Conservation (phyloP, 2,888 invertebrate genomes). For the Ormyrus labotus region DNA sequence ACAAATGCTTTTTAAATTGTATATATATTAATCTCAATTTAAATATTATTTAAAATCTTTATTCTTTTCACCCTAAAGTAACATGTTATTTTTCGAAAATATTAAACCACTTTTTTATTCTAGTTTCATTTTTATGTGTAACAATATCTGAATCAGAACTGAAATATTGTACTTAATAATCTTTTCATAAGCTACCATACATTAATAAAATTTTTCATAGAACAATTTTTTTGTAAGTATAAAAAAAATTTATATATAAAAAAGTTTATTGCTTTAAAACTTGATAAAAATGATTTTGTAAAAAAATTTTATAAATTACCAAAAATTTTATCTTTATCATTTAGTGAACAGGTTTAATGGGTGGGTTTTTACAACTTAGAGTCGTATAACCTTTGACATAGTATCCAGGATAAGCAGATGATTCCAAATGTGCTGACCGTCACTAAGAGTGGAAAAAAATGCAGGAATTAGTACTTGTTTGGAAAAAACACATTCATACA, state of each 20-base stretch:
- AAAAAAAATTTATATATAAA: background rate
- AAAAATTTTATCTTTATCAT: conserved; percentile 56
- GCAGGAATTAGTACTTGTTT: conserved; percentile 74
- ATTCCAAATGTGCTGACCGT: conserved; percentile 74
- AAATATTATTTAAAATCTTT: too few relatives aligned
- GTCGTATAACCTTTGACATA: conserved; percentile 74
- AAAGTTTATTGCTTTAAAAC: background rate
- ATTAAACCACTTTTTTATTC: too few relatives aligned
- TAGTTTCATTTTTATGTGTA: too few relatives aligned
- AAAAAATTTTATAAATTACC: conserved; percentile 1
- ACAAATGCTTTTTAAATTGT: too few relatives aligned
- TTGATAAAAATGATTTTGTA: background rate
- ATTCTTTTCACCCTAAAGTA: too few relatives aligned
- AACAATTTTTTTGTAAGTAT: too few relatives aligned
- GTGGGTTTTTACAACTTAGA: conserved; percentile 65
- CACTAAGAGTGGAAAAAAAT: conserved; percentile 75
- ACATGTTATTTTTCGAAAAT: too few relatives aligned
- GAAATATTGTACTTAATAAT: background rate
- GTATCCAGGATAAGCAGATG: conserved; percentile 74
- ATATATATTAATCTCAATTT: too few relatives aligned
- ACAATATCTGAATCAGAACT: background rate
- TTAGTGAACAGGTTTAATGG: conserved; percentile 60
- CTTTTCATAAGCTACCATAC: background rate
- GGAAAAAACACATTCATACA: conserved; percentile 70
- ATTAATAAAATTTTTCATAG: too few relatives aligned